A percentile compares a stretch with the other conserved stretches of the same genome.
phyloP scores from a whole-genome alignment of 2,888 invertebrate species.

The Cyaniris semiargus region DNA sequence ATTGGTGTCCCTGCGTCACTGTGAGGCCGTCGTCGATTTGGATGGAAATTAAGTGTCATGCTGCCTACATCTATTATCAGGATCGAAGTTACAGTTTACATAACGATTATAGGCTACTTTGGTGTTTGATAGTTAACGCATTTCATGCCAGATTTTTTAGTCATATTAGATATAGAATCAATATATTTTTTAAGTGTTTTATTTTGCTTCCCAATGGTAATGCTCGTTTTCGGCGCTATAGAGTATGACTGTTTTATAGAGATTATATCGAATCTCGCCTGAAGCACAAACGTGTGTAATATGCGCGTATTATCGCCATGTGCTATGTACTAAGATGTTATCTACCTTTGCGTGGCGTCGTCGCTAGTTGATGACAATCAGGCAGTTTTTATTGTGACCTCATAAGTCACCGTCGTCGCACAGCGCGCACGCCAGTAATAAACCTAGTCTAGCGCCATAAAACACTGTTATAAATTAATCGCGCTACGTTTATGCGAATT shows the following conservation, averaged over 20 bases:
- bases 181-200: no score
- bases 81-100: neutral
- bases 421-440: neutral
- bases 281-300: neutral
- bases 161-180: no score
- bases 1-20: neutral
- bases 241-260: neutral
- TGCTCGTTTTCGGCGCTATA: no score
- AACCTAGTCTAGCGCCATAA: neutral
- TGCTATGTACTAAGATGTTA: neutral
- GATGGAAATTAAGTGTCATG: neutral
- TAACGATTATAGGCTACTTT: neutral
- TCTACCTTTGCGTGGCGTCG: neutral
- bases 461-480: conserved; percentile 1
- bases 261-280: neutral
- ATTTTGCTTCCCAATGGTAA: no score
- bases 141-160: no score
- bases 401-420: neutral
- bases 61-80: neutral
- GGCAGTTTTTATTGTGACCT: neutral
- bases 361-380: neutral
- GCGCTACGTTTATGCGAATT: conserved; percentile 17
- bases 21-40: neutral
- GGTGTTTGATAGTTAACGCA: no score
- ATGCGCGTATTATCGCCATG: no score